These are phyloP conservation scores for Scaptomyza montana DNA, from an alignment of 1,140 invertebrate genomes.

Conservation along the genomic window DNA sequence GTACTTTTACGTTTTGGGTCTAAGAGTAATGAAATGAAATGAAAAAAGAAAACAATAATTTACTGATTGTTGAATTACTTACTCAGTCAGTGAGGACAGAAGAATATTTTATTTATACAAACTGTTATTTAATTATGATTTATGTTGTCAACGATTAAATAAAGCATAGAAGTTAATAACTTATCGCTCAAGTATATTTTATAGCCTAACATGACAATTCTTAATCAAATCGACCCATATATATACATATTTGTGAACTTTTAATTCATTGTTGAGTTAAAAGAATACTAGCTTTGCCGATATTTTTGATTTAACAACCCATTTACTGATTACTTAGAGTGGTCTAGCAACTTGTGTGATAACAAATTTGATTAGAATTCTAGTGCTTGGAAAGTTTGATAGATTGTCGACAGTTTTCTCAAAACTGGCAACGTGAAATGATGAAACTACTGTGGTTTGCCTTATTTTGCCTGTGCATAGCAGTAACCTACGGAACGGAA, in stretches of 20 bases:
- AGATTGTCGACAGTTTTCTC: conserved; percentile 21
- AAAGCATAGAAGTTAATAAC: too few relatives aligned
- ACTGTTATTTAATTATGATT: too few relatives aligned
- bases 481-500: conserved; percentile 11
- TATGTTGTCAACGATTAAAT: too few relatives aligned
- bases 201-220: not conserved
- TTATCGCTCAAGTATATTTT: not conserved
- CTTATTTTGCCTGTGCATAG: conserved; percentile 23
- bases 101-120: too few relatives aligned
- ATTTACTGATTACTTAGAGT: conserved; percentile 35
- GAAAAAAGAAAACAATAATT: too few relatives aligned
- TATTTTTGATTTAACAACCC: conserved; percentile 36
- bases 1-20: too few relatives aligned
- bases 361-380: conserved; percentile 26
- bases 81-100: too few relatives aligned
- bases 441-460: conserved; percentile 43
- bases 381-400: conserved; percentile 3
- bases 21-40: too few relatives aligned
- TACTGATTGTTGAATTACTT: too few relatives aligned
- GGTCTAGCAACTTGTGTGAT: conserved; percentile 6
- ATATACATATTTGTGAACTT: not conserved
- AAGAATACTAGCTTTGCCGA: not conserved
- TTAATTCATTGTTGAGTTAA: not conserved
- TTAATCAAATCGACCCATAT: not conserved
- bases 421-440: conserved; percentile 34